These are phyloP conservation scores for Emydura subglobosa DNA, from an alignment of 2,113 vertebrate genomes.

Conservation along the genomic window DNA sequence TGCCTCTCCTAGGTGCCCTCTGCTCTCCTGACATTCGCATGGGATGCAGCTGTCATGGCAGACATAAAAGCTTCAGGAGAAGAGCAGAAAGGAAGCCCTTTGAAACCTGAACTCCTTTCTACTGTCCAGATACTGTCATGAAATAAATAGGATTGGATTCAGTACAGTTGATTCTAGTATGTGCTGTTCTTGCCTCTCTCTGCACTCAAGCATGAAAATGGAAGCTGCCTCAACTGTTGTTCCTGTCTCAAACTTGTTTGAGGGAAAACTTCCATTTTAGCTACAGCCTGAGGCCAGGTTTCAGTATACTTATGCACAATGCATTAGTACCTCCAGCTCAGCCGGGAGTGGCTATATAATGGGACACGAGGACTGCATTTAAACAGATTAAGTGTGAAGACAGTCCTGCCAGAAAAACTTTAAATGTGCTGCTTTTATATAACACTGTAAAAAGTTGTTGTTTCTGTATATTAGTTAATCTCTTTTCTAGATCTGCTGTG, in stretches of 20 bases:
- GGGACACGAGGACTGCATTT: background rate
- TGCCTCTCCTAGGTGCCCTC: slow-evolving; percentile 86
- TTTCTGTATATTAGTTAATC: background rate
- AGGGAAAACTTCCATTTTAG: background rate
- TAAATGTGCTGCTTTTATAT: background rate
- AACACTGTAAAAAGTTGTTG: background rate
- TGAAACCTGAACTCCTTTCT: slow-evolving; percentile 84
- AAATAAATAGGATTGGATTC: slow-evolving; percentile 72
- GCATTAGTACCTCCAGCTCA: background rate
- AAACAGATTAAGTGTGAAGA: background rate
- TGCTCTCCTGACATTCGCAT: slow-evolving; percentile 88
- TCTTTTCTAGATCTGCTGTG: accelerated
- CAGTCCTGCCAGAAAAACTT: background rate
- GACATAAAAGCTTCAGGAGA: slow-evolving; percentile 85
- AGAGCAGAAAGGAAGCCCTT: slow-evolving; percentile 66
- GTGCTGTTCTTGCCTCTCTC: background rate
- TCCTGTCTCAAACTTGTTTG: background rate
- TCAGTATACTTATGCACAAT: background rate
- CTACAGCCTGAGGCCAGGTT: accelerated
- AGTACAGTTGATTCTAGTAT: background rate
- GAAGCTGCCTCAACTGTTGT: background rate
- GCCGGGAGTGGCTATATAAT: background rate
- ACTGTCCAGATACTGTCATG: slow-evolving; percentile 83
- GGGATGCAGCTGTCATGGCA: slow-evolving; percentile 87
- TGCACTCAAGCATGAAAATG: accelerated